Conservation (phyloP, 2,888 invertebrate species). For the Chalcosyrphus nemorum region DNA sequence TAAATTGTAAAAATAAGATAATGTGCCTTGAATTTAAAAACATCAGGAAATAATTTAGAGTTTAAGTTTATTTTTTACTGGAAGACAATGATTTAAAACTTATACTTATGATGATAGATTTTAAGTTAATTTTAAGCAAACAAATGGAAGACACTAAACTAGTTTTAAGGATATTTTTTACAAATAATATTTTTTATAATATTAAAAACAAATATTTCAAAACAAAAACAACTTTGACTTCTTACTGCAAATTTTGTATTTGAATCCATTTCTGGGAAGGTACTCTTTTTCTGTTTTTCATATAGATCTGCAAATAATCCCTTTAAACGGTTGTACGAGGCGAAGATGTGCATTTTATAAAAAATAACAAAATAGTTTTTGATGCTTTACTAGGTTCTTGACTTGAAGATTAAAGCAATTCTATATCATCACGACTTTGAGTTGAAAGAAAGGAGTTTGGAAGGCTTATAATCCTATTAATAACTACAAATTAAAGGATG, state of each 20-base stretch:
- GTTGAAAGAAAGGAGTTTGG: too few species aligned
- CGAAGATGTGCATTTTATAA: too few species aligned
- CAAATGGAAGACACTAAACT: conserved; percentile 81
- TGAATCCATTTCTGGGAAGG: neutral
- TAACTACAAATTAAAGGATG: too few species aligned
- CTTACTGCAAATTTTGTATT: conserved; percentile 10
- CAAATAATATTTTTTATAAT: conserved; percentile 36
- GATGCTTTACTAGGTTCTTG: too few species aligned
- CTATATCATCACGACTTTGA: too few species aligned
- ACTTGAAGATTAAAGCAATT: too few species aligned
- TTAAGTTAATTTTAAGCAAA: conserved; percentile 74
- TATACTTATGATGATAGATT: conserved; percentile 54
- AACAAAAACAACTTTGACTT: conserved; percentile 16
- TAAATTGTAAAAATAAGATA: conserved; percentile 55
- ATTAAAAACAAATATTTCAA: conserved; percentile 74
- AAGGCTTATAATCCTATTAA: too few species aligned
- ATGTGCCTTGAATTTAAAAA: conserved; percentile 77
- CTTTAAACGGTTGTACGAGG: too few species aligned
- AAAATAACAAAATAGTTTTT: too few species aligned
- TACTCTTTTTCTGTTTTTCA: neutral
- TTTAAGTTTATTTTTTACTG: conserved; percentile 73
- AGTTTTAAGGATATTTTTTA: conserved; percentile 72
- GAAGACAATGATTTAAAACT: conserved; percentile 81
- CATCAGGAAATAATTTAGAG: conserved; percentile 56
- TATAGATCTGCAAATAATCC: too few species aligned